Percentiles rank a stretch among this genome's conserved stretches.
Conservation (phyloP, 2,797 vertebrate genomes). For the Ficedula albicollis region DNA sequence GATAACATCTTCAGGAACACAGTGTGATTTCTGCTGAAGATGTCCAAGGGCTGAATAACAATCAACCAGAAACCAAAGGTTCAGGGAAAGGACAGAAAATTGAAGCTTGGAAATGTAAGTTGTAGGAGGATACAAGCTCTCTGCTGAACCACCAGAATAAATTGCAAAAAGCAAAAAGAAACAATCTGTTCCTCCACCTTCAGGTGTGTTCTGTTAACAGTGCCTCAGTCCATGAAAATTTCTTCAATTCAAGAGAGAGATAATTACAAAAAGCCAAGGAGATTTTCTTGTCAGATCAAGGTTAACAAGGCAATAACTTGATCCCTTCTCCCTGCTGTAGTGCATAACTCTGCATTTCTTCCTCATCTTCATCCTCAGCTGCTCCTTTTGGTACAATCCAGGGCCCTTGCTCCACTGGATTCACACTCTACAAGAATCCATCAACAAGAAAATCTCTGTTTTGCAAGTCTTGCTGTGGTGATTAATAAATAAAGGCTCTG, state of each 20-base stretch:
- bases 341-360: background rate
- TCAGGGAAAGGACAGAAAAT: background rate
- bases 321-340: background rate
- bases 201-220: background rate
- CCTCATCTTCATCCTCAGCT: background rate
- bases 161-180: background rate
- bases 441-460: background rate
- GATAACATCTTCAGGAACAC: background rate
- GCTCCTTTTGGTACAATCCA: background rate
- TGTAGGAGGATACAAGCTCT: background rate
- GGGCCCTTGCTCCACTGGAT: background rate
- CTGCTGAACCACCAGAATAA: background rate
- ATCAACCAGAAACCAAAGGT: background rate
- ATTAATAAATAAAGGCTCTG: background rate
- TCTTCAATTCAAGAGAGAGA: background rate
- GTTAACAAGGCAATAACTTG: background rate
- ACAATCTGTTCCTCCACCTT: background rate
- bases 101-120: background rate
- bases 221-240: background rate
- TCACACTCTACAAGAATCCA: background rate
- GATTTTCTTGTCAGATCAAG: background rate
- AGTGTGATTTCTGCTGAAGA: background rate
- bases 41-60: background rate
- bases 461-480: background rate
- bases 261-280: background rate